Evolutionary conservation across 2,113 vertebrate genomes (phyloP), one percentile per base, ranked within the genome.

Genomic region (Dryoscopus gambensis): DNA sequence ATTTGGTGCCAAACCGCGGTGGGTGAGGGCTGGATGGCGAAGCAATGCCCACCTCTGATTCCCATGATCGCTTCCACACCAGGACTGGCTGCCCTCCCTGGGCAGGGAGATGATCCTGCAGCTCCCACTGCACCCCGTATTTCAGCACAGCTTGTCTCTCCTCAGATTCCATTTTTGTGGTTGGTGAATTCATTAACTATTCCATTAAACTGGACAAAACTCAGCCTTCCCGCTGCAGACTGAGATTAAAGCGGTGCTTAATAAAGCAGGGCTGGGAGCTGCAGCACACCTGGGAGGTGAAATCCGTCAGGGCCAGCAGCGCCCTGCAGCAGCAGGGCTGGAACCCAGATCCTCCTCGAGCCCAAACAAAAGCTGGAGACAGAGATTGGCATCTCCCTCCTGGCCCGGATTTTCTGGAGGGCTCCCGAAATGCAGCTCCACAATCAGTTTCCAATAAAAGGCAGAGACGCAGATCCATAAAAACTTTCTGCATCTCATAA

Each of bases 101-200:
- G 2, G 83, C 47, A 40, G 37, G 56, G 57, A 2, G 47, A 11
- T 2, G n/a, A 24, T 35, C 62, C 67, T 7, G 30, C 0, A 2
- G 18, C 4, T 11, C 65, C 62, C 10, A 2, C 5, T 39, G 19
- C 6, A 27, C 6, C 1, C 30, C 4, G 16, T 0, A 0, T 31
- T 31, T 11, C 85, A 46, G 14, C 49, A 25, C 37, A 8, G 8
- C 0, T 11, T 49, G 7, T 15, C 25, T 42, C 64, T 37, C 28
- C 35, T n/a, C 46, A 6, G 46, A 10, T n/a, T 68, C 16, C 4
- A 2, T 49, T 70, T 65, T 23, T 78, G 55, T 22, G 16, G 30
- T 44, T 9, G 44, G 20, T 28, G 8, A 14, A 4, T 35, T 42
- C 56, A 18, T 52, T 52, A 6, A 27, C 13, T 11, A 39, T 17